These are phyloP conservation scores for Prionailurus viverrinus DNA, from an alignment of 2,113 vertebrate genomes.

Conservation along the genomic window DNA sequence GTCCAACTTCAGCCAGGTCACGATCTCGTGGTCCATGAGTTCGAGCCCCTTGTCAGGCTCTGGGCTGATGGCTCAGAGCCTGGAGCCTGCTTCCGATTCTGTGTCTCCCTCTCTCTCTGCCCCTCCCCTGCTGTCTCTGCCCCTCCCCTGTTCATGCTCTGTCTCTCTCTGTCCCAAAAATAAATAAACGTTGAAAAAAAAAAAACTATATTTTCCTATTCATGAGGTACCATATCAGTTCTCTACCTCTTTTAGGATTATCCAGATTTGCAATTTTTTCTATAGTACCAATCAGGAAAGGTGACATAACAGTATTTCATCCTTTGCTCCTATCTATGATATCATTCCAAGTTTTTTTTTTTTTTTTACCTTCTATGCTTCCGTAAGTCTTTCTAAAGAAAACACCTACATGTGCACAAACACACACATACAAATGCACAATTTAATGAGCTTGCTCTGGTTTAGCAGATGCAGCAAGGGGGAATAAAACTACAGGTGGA, in stretches of 20 bases:
- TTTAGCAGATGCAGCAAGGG: neutral
- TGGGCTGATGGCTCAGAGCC: too few relatives aligned
- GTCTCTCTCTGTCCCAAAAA: too few relatives aligned
- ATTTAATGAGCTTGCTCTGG: neutral
- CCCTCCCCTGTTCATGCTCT: too few relatives aligned
- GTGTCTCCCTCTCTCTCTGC: too few relatives aligned
- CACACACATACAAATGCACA: neutral
- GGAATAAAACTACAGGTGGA: neutral
- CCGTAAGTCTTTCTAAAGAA: neutral
- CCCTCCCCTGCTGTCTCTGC: too few relatives aligned
- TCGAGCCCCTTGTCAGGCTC: too few relatives aligned
- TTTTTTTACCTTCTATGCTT: neutral
- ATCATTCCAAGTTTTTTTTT: neutral
- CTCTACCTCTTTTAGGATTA: neutral
- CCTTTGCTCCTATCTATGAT: neutral
- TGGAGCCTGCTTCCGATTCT: too few relatives aligned
- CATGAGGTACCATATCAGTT: neutral
- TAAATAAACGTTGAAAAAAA: too few relatives aligned
- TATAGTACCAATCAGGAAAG: neutral
- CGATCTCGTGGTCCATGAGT: too few relatives aligned
- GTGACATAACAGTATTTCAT: neutral
- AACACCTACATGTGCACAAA: neutral
- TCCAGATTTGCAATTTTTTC: neutral
- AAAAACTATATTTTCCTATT: neutral
- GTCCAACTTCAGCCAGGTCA: too few relatives aligned